Conservation (phyloP, 2,113 vertebrate genomes). For the Formicarius rufipectus region DNA sequence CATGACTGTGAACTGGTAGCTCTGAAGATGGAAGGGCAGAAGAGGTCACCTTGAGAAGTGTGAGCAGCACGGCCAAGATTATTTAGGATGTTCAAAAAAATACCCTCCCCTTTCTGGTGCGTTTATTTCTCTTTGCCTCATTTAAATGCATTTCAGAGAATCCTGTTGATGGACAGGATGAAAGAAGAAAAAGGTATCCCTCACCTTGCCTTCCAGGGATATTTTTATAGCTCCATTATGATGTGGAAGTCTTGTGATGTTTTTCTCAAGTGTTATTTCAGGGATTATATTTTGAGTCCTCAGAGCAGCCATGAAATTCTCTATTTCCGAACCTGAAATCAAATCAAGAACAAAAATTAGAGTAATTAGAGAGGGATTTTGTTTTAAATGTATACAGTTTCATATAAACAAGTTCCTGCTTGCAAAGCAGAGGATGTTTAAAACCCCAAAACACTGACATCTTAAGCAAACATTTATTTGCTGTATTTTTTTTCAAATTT, state of each 20-base stretch:
- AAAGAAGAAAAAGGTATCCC: background rate
- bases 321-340: constrained; percentile 81
- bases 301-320: constrained; percentile 82
- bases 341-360: background rate
- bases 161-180: background rate
- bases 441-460: background rate
- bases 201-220: constrained; percentile 80
- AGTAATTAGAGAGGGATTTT: background rate
- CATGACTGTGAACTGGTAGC: constrained; percentile 76
- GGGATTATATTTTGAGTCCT: constrained; percentile 82
- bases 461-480: background rate
- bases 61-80: background rate
- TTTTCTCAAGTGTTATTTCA: constrained; percentile 74
- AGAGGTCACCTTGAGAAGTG: background rate
- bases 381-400: background rate
- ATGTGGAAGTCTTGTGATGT: constrained; percentile 76
- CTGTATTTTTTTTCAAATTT: background rate
- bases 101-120: background rate
- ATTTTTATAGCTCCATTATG: constrained; percentile 88
- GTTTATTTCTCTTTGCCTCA: background rate
- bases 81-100: background rate
- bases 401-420: background rate
- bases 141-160: background rate
- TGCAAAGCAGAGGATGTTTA: background rate
- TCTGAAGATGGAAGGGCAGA: constrained; percentile 48